Evolutionary conservation across 2,888 invertebrate genomes (phyloP), one percentile per base, ranked within the genome.

Genomic region (Eretmocerus hayati): DNA sequence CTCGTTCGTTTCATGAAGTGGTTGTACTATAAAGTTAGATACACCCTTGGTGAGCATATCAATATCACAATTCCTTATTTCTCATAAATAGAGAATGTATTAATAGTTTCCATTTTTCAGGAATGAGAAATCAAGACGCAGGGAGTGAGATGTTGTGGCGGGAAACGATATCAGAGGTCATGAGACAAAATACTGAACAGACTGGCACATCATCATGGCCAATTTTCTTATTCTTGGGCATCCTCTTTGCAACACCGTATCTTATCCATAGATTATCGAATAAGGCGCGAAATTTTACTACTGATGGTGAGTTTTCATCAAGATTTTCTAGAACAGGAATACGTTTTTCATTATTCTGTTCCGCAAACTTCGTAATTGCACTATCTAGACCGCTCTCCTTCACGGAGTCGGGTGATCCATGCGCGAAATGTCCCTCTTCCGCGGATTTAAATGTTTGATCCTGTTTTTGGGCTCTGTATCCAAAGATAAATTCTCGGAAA

Each of bases 221-320:
- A 0, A 84, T 94, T 11, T 67, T 95, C 3, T 78, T 93, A 60
- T 95, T 96, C 75, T 79, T 95, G 62, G 87, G 87, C 3, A 81
- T 94, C 46, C 83, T 95, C 39, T 79, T 93, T 43, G 89, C 90
- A 1, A 92, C 91, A 9, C 96, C 97, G 0, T 96, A 92, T 75
- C 76, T 97, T 46, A 62, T 71, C 39, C 65, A 67, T 43, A 68
- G 63, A 58, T 58, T 71, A 46, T 48, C 65, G 5, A 62, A 35
- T 31, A 66, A 56, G 44, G 57, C 61, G 18, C 59, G 56, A 23
- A 58, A 59, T 47, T 44, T 51, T 22, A 56, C 48, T 42, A 26
- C 56, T 15, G 59, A 64, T 58, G 62, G 69, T 69, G 60, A 43
- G 43, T 38, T 45, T 26, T 26, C 26, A 6, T 26, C 8, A 9